Evolutionary conservation across 2,113 vertebrate species (phyloP), one percentile per base, ranked within the genome.

Genomic region (Actenoides hombroni): DNA sequence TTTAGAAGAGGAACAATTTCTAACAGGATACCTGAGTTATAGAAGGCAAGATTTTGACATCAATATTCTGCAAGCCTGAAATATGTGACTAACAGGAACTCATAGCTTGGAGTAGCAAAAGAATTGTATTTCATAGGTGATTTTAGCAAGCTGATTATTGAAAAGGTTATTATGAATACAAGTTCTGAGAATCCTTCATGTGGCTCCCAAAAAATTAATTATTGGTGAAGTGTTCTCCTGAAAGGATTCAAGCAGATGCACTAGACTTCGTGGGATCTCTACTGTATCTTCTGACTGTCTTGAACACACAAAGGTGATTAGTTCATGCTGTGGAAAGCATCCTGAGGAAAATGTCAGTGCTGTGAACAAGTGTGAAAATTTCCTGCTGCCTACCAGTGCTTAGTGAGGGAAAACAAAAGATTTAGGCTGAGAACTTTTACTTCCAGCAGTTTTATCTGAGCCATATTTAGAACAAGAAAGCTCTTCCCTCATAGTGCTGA

Each of bases 131-230:
- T 92, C 65, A 48, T 28, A 12, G 11, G 20, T 37, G 2, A 73
- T 63, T 83, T 86, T 63, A 73, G 42, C 11, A 71, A 90, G 76
- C 42, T 49, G 74, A 68, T 85, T 88, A 68, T 68, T 92, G 48
- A 84, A 76, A 53, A 29, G 57, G 31, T 63, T 54, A 59, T 77
- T 69, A 84, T 73, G 48, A 76, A 71, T 64, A 59, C 8, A 57
- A 25, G 35, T 49, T 42, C 7, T 9, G 24, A 59, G 8, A 17
- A 24, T 54, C 39, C 16, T 82, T 54, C 44, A 59, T 64, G 37
- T 3, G 3, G 54, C 60, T 83, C 82, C 54, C 76, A 78, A 29
- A 91, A 54, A 74, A 9, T 57, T 49, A 39, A 39, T 79, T 84
- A 51, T 57, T 53, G 29, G 26, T 17, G 44, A 15, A 40, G 5